Evolutionary conservation across 2,113 vertebrate genomes (phyloP).

Genomic region (Microcebus lehilahytsara): DNA sequence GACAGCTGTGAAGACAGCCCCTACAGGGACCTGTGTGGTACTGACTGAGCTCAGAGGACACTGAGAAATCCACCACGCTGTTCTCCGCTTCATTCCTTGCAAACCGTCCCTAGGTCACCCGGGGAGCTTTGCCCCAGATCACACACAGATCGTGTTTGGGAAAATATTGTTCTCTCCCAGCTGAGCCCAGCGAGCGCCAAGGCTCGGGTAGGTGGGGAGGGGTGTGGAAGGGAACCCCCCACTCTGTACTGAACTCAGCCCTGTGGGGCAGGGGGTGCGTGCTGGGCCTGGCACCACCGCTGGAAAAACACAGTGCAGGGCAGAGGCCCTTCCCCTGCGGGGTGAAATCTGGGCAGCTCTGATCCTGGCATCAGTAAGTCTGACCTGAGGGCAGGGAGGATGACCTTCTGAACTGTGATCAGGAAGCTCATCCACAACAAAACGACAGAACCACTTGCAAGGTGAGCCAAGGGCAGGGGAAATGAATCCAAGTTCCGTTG

Average conservation of each 20-base stretch:
- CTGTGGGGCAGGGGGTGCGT: not conserved
- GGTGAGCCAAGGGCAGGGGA: not conserved
- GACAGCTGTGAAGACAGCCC: not conserved
- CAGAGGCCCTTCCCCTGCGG: not conserved
- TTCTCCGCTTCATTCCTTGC: not conserved
- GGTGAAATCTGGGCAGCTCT: not conserved
- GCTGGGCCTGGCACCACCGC: fast-evolving
- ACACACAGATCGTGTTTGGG: not conserved
- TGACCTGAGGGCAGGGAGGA: not conserved
- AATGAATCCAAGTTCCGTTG: not conserved
- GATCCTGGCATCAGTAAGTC: not conserved
- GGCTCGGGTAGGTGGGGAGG: too few relatives aligned
- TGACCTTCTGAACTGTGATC: not conserved
- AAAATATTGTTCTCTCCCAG: constrained; percentile 35
- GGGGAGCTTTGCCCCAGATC: not conserved
- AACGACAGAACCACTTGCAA: not conserved
- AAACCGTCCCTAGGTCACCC: not conserved
- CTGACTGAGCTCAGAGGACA: not conserved
- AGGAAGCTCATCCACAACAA: not conserved
- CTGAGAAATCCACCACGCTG: too few relatives aligned
- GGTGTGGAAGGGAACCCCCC: not conserved
- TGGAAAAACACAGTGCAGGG: not conserved
- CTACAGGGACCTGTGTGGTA: fast-evolving
- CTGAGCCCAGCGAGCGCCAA: not conserved
- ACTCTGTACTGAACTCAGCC: not conserved